Conservation (phyloP, 2,888 invertebrate genomes). For the Hypercompe scribonia region DNA sequence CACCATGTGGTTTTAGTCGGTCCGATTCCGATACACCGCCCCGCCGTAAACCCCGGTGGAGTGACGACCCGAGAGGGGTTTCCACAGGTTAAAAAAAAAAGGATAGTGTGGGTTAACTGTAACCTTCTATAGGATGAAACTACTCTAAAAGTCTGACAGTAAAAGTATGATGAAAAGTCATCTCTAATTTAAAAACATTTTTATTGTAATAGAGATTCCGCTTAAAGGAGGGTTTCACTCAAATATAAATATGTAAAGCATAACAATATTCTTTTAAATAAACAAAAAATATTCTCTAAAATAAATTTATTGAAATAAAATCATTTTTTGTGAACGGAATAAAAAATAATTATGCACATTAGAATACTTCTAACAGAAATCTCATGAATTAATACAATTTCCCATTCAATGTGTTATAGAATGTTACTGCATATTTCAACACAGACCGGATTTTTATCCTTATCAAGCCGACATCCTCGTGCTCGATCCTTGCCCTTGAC, state of each 20-base stretch:
- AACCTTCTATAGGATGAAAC: not conserved
- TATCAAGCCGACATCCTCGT: conserved; percentile 33
- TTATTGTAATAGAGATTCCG: not conserved
- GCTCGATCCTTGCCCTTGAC: conserved; percentile 43
- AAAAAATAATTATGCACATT: not conserved
- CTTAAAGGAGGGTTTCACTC: not conserved
- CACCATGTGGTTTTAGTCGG: too few relatives aligned
- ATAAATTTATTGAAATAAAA: not conserved
- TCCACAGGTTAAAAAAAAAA: too few relatives aligned
- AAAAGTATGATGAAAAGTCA: too few relatives aligned
- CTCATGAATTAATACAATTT: not conserved
- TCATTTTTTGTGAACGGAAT: not conserved
- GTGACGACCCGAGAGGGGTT: too few relatives aligned
- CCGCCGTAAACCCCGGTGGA: too few relatives aligned
- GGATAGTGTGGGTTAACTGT: too few relatives aligned
- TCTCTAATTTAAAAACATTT: not conserved
- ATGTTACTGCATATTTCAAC: conserved; percentile 1
- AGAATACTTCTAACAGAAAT: not conserved
- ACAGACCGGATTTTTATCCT: conserved; percentile 18
- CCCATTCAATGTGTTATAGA: not conserved
- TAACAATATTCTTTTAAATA: not conserved
- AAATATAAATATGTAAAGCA: not conserved
- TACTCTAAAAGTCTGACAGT: not conserved
- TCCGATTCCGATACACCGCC: too few relatives aligned
- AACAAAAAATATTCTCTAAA: not conserved